Evolutionary conservation across 2,113 vertebrate genomes (phyloP), one percentile per base, ranked within the genome.

Genomic region (Fregetta grallaria): DNA sequence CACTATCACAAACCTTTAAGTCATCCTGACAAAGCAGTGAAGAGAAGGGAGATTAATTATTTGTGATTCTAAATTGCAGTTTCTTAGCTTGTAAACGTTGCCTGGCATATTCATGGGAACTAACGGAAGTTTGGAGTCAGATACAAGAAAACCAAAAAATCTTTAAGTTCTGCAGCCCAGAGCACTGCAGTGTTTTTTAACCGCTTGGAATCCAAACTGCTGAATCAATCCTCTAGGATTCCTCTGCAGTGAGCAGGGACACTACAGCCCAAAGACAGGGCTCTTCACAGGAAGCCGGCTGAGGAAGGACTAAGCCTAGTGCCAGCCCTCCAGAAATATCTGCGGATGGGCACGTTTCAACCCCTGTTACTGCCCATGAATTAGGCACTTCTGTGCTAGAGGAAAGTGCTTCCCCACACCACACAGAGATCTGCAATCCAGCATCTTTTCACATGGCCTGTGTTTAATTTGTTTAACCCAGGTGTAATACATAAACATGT

Each of bases 71-170:
- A 76, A 92, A 91, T 30, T 50, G 14, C 13, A 55, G 45, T 32
- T 79, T 75, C 50, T 50, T 62, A n/a, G 23, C 47, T 45, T 74
- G 36, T 27, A 86, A 91, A 66, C 0, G 3, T 40, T 86, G 7
- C 9, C 40, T 38, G 38, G 11, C 8, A 34, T 27, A 3, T n/a
- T 63, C 36, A 53, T 6, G 10, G 47, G 30, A 92, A 42, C 7
- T 29, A 67, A 25, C 0, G 6, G 36, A 74, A 45, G 10, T 65
- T 75, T 12, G 9, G 66, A 61, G 34, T 55, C 40, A 45, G 17
- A 77, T 32, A 6, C 7, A 36, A 70, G 59, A 86, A 50, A 15
- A 0, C 0, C 1, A 49, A 56, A 44, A 47, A 63, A 11, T 8
- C 22, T 47, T 72, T 27, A 40, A 30, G 6, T n/a, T 72, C 7